Evolutionary conservation across 2,797 vertebrate species (phyloP).

Genomic region (Coreius guichenoti): DNA sequence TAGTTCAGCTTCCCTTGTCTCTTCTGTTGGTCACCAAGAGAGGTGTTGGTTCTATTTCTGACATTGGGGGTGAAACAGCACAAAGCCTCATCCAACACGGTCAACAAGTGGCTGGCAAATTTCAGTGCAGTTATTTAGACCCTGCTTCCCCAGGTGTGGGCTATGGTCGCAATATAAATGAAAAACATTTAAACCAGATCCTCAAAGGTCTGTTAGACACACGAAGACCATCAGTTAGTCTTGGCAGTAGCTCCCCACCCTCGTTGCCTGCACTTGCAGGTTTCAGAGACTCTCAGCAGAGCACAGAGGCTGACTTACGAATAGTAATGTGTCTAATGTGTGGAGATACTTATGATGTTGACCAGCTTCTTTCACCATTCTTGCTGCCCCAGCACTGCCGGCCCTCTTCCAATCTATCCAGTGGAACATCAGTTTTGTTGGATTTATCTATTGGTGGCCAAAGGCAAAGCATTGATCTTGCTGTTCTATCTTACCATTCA

Average conservation of each 20-base stretch:
- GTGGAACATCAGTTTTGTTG: slow-evolving; percentile 85
- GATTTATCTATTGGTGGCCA: slow-evolving; percentile 85
- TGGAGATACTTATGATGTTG: slow-evolving; percentile 87
- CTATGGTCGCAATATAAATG: slow-evolving; percentile 91
- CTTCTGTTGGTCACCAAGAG: slow-evolving; percentile 92
- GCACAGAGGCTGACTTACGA: slow-evolving; percentile 85
- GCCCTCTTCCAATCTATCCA: slow-evolving; percentile 79
- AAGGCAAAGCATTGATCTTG: slow-evolving; percentile 87
- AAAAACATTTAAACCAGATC: slow-evolving; percentile 92
- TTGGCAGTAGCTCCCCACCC: slow-evolving; percentile 81
- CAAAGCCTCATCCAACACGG: slow-evolving; percentile 92
- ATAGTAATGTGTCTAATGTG: slow-evolving; percentile 97
- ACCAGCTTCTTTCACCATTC: slow-evolving; percentile 90
- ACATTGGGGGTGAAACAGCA: slow-evolving; percentile 91
- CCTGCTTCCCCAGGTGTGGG: slow-evolving; percentile 90
- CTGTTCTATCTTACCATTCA: slow-evolving; percentile 92
- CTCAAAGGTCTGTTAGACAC: slow-evolving; percentile 88
- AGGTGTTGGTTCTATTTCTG: slow-evolving; percentile 85
- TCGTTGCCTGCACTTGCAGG: slow-evolving; percentile 75
- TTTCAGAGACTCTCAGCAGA: slow-evolving; percentile 83
- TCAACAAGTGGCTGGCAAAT: slow-evolving; percentile 88
- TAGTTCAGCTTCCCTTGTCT: slow-evolving; percentile 85
- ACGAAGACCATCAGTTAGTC: slow-evolving; percentile 79
- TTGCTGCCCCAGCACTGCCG: slow-evolving; percentile 86
- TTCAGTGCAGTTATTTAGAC: slow-evolving; percentile 91